Percentiles rank a stretch among this genome's conserved stretches.
These are phyloP conservation scores for Hypomesus transpacificus DNA, from an alignment of 2,113 vertebrate genomes.

Conservation along the genomic window DNA sequence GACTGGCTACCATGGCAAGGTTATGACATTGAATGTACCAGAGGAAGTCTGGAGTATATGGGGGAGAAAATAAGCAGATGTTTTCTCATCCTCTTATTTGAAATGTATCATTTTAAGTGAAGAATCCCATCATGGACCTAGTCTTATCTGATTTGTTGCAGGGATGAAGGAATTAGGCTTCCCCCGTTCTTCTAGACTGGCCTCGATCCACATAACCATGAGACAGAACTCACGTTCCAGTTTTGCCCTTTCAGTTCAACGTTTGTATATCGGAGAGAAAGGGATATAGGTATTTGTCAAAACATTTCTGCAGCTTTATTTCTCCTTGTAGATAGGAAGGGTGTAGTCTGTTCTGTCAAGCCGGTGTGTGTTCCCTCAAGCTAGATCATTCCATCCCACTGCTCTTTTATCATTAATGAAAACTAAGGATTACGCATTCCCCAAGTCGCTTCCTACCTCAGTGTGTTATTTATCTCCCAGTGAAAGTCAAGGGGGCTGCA, in stretches of 20 bases:
- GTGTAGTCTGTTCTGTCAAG: constrained; percentile 16
- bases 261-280: constrained; percentile 18
- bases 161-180: constrained; percentile 37
- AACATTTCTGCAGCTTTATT: constrained; percentile 30
- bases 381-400: constrained; percentile 57
- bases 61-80: constrained; percentile 64
- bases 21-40: constrained; percentile 93
- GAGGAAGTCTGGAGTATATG: constrained; percentile 79
- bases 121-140: constrained; percentile 37
- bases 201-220: constrained; percentile 27
- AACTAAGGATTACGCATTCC: constrained; percentile 74
- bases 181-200: constrained; percentile 31
- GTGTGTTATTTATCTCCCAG: constrained; percentile 81
- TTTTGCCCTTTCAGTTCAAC: neutral
- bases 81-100: constrained; percentile 36
- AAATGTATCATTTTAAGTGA: constrained; percentile 33
- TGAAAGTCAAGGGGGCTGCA: neutral
- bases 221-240: neutral
- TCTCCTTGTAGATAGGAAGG: constrained; percentile 29
- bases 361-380: constrained; percentile 35
- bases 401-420: constrained; percentile 70
- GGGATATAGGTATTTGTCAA: constrained; percentile 26
- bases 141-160: constrained; percentile 43
- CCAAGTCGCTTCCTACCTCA: constrained; percentile 90
- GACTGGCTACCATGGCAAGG: constrained; percentile 82